Evolutionary conservation across 2,888 invertebrate species (phyloP).

Genomic region (Leptopilina drosophilae): DNA sequence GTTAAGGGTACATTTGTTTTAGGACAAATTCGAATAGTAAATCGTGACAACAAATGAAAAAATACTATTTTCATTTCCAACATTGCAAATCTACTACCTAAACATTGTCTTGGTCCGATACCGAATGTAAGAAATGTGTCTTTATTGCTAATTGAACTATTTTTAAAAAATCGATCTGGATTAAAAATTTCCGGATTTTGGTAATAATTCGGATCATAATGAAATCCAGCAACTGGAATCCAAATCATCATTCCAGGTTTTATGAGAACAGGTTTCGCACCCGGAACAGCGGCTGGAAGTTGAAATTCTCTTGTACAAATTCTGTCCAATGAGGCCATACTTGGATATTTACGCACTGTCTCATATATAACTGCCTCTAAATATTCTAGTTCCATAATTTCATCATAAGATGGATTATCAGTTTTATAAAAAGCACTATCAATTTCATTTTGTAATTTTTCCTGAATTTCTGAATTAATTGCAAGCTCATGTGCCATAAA

Average conservation of each 20-base stretch:
- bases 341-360: constrained; percentile 64
- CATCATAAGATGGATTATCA: constrained; percentile 75
- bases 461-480: constrained; percentile 75
- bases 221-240: constrained; percentile 46
- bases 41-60: constrained; percentile 59
- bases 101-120: constrained; percentile 66
- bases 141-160: not conserved
- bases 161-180: constrained; percentile 47
- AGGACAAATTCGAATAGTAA: constrained; percentile 54
- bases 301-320: constrained; percentile 67
- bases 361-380: constrained; percentile 79
- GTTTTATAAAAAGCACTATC: constrained; percentile 57
- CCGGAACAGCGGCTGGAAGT: constrained; percentile 65
- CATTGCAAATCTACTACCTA: constrained; percentile 52
- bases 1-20: constrained; percentile 59
- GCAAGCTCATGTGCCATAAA: constrained; percentile 63
- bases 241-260: constrained; percentile 66
- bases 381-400: constrained; percentile 77
- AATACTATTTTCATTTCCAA: constrained; percentile 58
- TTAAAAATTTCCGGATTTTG: constrained; percentile 50
- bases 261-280: constrained; percentile 63
- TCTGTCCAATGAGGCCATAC: constrained; percentile 64
- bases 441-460: constrained; percentile 72
- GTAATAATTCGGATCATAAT: constrained; percentile 47
- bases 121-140: constrained; percentile 73